Conservation (phyloP, 2,888 invertebrate genomes). For the Scaptomyza reducta region DNA sequence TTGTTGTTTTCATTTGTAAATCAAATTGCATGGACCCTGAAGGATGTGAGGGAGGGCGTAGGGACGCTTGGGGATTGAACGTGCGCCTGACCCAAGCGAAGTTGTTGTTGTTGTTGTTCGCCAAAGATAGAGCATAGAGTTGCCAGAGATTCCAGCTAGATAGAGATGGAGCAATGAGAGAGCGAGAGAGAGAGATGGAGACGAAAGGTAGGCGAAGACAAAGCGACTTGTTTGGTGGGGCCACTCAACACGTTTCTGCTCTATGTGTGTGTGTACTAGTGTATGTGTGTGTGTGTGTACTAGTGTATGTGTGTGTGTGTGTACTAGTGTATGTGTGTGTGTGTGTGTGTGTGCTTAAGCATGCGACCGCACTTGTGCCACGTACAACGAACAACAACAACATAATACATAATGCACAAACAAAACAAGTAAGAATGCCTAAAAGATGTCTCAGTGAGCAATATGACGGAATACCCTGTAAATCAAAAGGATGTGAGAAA, state of each 20-base stretch:
- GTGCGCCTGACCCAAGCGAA: conserved; percentile 50
- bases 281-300: conserved; percentile 33
- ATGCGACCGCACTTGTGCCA: conserved; percentile 80
- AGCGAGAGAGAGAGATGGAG: conserved; percentile 18
- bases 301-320: conserved; percentile 25
- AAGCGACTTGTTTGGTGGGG: conserved; percentile 61
- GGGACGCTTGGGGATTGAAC: conserved; percentile 12
- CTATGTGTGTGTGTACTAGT: conserved; percentile 21
- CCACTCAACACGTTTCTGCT: conserved; percentile 76
- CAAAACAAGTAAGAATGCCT: conserved; percentile 44
- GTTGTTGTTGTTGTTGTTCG: conserved; percentile 14
- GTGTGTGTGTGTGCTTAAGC: conserved; percentile 69
- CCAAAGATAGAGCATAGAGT: conserved; percentile 23
- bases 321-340: conserved; percentile 18
- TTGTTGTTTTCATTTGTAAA: conserved; percentile 49
- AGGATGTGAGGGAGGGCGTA: neutral
- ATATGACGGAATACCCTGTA: conserved; percentile 31
- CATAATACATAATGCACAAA: conserved; percentile 31
- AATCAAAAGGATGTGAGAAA: neutral
- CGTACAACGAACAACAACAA: conserved; percentile 67
- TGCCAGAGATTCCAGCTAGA: conserved; percentile 46
- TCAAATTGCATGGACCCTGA: conserved; percentile 57
- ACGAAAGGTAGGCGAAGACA: conserved; percentile 48
- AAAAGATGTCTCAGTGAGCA: neutral
- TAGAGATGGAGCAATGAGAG: conserved; percentile 39